phyloP scores from a whole-genome alignment of 2,797 vertebrate genomes.

The Leptoclinus maculatus region DNA sequence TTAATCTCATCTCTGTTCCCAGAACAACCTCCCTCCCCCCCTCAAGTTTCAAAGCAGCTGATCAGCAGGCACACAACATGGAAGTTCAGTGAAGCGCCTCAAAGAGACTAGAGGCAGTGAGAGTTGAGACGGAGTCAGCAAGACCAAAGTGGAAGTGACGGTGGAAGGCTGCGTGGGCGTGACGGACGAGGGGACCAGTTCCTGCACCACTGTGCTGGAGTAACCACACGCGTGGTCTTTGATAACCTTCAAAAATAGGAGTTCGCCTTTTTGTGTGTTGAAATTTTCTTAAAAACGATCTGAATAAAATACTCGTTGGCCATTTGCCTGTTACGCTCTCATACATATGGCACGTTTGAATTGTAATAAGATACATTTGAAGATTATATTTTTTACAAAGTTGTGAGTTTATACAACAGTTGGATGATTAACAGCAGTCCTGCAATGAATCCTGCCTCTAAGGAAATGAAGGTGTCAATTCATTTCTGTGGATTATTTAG shows the following conservation, averaged over 20 bases:
- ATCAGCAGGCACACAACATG: constrained; percentile 25
- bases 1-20: constrained; percentile 29
- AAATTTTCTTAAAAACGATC: neutral
- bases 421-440: neutral
- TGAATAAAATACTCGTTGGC: neutral
- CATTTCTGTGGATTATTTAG: neutral
- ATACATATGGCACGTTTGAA: too few relatives aligned
- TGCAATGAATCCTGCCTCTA: neutral
- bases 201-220: neutral
- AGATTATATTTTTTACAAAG: neutral
- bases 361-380: neutral
- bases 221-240: constrained; percentile 45
- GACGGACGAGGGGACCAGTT: constrained; percentile 35
- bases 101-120: constrained; percentile 30
- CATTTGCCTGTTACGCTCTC: neutral
- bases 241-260: constrained; percentile 40
- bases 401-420: neutral
- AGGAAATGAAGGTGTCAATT: neutral
- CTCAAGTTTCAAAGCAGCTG: constrained; percentile 33
- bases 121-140: constrained; percentile 34
- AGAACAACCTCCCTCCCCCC: constrained; percentile 5
- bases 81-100: constrained; percentile 37
- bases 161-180: constrained; percentile 36
- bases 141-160: constrained; percentile 14
- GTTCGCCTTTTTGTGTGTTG: neutral